These are phyloP conservation scores for Liasis olivaceus DNA, from an alignment of 2,797 vertebrate genomes.

Conservation along the genomic window DNA sequence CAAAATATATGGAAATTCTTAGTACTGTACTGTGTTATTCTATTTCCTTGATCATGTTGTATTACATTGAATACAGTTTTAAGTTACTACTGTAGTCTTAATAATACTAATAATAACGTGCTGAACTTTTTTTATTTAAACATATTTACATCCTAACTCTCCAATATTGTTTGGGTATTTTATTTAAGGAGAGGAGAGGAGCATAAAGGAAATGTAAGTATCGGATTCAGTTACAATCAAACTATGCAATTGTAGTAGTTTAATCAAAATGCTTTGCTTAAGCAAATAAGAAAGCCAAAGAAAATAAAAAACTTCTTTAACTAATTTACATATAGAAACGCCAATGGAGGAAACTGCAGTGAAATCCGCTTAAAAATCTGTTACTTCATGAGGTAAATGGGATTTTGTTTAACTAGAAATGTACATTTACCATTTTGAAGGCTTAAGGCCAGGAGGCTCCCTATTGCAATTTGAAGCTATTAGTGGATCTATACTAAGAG, in stretches of 20 bases:
- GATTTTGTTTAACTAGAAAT: conserved; percentile 15
- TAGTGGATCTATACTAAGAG: not conserved
- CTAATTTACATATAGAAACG: conserved; percentile 83
- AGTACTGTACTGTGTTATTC: not conserved
- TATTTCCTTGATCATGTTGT: not conserved
- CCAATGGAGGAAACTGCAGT: conserved; percentile 77
- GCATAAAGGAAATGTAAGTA: not conserved
- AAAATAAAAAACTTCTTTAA: conserved; percentile 69
- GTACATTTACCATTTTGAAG: not conserved
- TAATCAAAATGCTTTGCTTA: conserved; percentile 1
- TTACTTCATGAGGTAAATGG: conserved; percentile 92
- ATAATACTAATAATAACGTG: not conserved
- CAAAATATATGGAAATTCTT: not conserved
- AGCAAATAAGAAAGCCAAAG: not conserved
- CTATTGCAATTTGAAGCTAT: not conserved
- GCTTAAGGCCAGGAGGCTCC: not conserved
- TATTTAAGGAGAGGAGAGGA: not conserved
- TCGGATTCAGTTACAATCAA: not conserved
- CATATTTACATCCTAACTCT: not conserved
- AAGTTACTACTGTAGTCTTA: not conserved
- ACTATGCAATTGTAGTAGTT: not conserved
- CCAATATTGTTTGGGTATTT: not conserved
- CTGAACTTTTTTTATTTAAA: not conserved
- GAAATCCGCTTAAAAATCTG: conserved; percentile 90
- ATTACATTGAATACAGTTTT: not conserved